Evolutionary conservation across 2,113 vertebrate species (phyloP).

Genomic region (Cardinalis cardinalis): DNA sequence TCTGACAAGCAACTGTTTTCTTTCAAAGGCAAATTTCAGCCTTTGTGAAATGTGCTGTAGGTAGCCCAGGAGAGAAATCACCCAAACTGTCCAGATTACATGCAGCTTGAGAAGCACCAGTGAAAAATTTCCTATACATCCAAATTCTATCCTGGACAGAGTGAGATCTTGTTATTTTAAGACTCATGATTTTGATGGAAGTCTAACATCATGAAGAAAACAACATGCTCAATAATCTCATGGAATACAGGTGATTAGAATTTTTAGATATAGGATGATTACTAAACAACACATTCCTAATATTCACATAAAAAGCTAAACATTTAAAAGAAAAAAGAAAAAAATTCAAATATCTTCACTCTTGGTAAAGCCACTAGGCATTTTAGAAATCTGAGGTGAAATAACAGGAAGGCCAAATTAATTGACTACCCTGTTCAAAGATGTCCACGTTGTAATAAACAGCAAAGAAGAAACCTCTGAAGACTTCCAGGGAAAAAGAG

Average conservation of each 20-base stretch:
- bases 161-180: not conserved
- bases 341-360: not conserved
- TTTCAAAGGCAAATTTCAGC: not conserved
- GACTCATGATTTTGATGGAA: not conserved
- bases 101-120: not conserved
- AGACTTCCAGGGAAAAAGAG: not conserved
- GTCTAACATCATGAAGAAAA: not conserved
- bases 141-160: not conserved
- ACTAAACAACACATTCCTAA: not conserved
- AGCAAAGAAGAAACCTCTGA: not conserved
- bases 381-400: not conserved
- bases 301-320: not conserved
- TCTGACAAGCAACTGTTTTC: not conserved
- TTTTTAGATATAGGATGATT: not conserved
- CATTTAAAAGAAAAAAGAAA: not conserved
- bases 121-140: not conserved
- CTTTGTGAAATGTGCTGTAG: not conserved
- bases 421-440: not conserved
- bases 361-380: not conserved
- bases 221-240: not conserved
- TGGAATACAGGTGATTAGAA: not conserved
- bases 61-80: not conserved
- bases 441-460: not conserved
- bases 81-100: not conserved
- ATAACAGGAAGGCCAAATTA: not conserved